Conservation (phyloP, 2,888 invertebrate species). For the Epistrophella euchroma region DNA sequence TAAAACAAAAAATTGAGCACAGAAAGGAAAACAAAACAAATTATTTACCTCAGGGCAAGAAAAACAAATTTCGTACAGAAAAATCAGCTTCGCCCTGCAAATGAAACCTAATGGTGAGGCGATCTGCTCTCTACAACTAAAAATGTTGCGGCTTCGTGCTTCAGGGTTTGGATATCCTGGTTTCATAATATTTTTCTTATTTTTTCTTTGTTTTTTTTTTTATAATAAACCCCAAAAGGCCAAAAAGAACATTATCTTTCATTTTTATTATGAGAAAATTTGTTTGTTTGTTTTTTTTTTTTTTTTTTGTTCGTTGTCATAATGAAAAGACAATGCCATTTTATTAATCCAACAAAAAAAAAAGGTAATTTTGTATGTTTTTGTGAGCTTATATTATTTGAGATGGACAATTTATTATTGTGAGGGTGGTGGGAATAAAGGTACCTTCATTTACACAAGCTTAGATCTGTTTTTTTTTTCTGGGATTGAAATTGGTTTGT, state of each 20-base stretch:
- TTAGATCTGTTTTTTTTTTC: neutral
- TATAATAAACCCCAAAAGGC: neutral
- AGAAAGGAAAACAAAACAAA: neutral
- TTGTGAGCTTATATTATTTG: conserved; percentile 7
- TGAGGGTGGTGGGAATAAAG: neutral
- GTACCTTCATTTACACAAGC: neutral
- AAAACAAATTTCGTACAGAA: neutral
- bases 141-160: neutral
- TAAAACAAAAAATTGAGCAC: neutral
- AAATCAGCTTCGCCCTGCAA: neutral
- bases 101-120: neutral
- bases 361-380: neutral
- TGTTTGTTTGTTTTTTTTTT: neutral
- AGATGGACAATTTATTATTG: conserved; percentile 12
- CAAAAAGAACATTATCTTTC: conserved; percentile 5
- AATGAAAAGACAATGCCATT: conserved; percentile 11
- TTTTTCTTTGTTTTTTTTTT: neutral
- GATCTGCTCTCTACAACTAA: neutral
- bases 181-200: neutral
- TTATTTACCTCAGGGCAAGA: neutral
- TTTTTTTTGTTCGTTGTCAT: neutral
- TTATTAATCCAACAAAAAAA: conserved; percentile 5
- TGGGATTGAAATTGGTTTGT: conserved; percentile 7
- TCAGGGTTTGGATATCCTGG: neutral
- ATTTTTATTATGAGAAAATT: neutral